Evolutionary conservation across 2,888 invertebrate species (phyloP).

Genomic region (Zygogramma bicolorata): DNA sequence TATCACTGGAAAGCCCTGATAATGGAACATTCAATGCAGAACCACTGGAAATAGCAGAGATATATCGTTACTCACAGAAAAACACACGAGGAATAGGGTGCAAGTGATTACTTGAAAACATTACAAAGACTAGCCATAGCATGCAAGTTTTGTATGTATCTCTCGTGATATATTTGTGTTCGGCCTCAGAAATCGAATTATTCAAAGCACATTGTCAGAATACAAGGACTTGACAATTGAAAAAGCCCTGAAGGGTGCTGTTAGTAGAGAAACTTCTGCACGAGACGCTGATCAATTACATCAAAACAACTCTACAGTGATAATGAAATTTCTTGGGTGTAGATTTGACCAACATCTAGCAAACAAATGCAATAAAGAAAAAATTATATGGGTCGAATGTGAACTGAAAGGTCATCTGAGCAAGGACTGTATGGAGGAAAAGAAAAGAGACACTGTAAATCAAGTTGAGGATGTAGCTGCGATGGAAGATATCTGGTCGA

Average conservation of each 20-base stretch:
- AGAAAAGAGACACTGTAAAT: too few species aligned
- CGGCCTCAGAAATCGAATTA: slow-evolving; percentile 27
- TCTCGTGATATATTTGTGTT: slow-evolving; percentile 54
- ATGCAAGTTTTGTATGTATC: slow-evolving; percentile 49
- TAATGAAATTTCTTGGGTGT: not conserved
- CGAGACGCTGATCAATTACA: not conserved
- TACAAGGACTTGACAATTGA: not conserved
- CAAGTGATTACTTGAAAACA: slow-evolving; percentile 42
- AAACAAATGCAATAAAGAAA: too few species aligned
- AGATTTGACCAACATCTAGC: too few species aligned
- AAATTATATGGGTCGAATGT: too few species aligned
- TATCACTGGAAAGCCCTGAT: slow-evolving; percentile 29
- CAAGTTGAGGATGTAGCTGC: too few species aligned
- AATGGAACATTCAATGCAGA: not conserved
- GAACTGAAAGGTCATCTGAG: too few species aligned
- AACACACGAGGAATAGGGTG: slow-evolving; percentile 45
- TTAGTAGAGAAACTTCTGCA: too few species aligned
- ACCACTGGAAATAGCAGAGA: slow-evolving; percentile 36
- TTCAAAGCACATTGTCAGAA: not conserved
- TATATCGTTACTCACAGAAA: slow-evolving; percentile 46
- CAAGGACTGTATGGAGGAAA: too few species aligned
- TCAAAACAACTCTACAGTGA: not conserved
- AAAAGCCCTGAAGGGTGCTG: not conserved
- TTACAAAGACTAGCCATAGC: slow-evolving; percentile 40
- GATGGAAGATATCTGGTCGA: too few species aligned